phyloP scores from a whole-genome alignment of 2,888 invertebrate species.

The Xylocampa areola region DNA sequence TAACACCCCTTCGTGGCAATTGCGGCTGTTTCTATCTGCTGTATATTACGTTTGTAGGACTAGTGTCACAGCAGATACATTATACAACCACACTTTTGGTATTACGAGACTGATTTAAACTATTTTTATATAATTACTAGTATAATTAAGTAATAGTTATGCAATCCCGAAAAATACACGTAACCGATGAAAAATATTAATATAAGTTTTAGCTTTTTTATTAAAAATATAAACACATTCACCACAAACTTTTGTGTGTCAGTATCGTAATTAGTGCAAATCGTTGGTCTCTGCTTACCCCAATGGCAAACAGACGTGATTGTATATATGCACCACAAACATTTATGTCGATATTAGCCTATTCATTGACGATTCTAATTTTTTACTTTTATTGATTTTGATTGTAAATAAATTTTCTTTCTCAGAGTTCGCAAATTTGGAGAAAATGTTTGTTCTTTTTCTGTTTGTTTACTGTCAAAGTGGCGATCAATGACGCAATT shows the following conservation, averaged over 20 bases:
- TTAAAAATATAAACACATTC: too few relatives aligned
- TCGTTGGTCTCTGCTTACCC: too few relatives aligned
- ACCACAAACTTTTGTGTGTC: too few relatives aligned
- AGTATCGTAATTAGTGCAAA: too few relatives aligned
- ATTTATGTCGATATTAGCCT: slow-evolving; percentile 21
- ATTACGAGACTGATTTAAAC: slow-evolving; percentile 14
- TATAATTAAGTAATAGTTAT: too few relatives aligned
- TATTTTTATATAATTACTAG: too few relatives aligned
- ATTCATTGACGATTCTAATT: slow-evolving; percentile 12
- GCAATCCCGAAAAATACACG: too few relatives aligned
- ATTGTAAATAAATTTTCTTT: slow-evolving; percentile 29
- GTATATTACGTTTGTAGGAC: slow-evolving; percentile 28
- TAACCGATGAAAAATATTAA: too few relatives aligned
- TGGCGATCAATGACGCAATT: slow-evolving; percentile 71
- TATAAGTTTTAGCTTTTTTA: too few relatives aligned
- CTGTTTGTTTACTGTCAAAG: slow-evolving; percentile 64
- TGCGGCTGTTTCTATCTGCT: slow-evolving; percentile 32
- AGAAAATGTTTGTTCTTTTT: slow-evolving; percentile 46
- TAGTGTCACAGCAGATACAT: slow-evolving; percentile 12
- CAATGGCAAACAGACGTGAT: too few relatives aligned
- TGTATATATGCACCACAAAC: slow-evolving; percentile 7
- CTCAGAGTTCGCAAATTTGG: slow-evolving; percentile 14
- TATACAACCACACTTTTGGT: slow-evolving; percentile 11
- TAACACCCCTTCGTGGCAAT: slow-evolving; percentile 39
- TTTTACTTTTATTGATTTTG: slow-evolving; percentile 29